phyloP scores from a whole-genome alignment of 2,888 invertebrate genomes.

The Paralinhomoeus sp. region DNA sequence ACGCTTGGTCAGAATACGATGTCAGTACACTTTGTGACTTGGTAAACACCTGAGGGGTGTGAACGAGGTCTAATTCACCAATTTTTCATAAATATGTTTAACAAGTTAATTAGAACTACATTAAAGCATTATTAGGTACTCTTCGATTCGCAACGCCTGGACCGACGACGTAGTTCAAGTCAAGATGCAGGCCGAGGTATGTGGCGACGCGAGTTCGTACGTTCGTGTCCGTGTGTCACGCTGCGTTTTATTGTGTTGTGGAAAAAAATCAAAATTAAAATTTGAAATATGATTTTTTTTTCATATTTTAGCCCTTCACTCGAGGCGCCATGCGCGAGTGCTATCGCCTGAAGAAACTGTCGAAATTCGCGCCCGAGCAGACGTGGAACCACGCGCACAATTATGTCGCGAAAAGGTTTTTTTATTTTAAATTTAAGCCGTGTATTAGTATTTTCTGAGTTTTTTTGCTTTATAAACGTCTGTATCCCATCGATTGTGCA shows the following conservation, averaged over 20 bases:
- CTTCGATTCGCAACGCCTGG: conserved; percentile 33
- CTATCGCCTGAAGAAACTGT: conserved; percentile 32
- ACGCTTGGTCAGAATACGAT: no score
- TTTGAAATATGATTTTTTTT: conserved; percentile 1
- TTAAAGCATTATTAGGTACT: no score
- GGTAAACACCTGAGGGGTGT: no score
- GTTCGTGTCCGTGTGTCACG: not conserved
- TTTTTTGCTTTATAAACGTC: no score
- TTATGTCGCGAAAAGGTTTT: conserved; percentile 36
- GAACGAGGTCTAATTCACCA: no score
- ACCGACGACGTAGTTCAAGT: conserved; percentile 31
- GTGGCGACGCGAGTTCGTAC: no score
- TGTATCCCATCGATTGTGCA: no score
- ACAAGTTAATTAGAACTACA: no score
- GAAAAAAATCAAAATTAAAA: conserved; percentile 3
- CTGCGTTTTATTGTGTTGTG: conserved; percentile 3
- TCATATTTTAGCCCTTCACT: conserved; percentile 29
- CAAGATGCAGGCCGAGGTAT: conserved; percentile 31
- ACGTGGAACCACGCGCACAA: conserved; percentile 34
- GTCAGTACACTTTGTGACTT: no score
- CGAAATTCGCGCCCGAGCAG: conserved; percentile 24
- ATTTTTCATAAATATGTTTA: no score
- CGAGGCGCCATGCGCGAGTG: conserved; percentile 38
- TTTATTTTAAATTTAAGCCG: no score
- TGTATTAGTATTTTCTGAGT: no score